phyloP scores from a whole-genome alignment of 2,113 vertebrate species.

The Corythornis cristatus region DNA sequence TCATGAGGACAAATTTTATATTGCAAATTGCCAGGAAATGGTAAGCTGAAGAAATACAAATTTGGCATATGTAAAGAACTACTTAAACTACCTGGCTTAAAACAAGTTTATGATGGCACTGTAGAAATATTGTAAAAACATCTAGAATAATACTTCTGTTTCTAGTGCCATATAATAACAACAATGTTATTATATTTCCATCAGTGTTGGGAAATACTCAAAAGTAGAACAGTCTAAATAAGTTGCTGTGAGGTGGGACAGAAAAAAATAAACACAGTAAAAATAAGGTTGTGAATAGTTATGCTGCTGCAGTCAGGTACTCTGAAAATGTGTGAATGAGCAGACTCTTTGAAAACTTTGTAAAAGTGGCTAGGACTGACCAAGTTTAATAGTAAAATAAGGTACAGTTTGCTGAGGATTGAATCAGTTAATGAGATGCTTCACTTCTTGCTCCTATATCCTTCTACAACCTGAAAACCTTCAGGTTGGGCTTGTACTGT shows the following conservation, averaged over 20 bases:
- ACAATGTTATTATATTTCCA: too few species aligned
- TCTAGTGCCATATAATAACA: background rate
- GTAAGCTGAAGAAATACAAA: background rate
- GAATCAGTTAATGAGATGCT: background rate
- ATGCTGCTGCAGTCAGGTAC: background rate
- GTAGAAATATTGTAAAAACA: background rate
- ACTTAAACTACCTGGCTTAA: background rate
- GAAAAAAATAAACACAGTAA: background rate
- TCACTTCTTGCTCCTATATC: background rate
- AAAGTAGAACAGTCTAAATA: background rate
- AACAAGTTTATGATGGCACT: background rate
- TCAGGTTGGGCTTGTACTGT: background rate
- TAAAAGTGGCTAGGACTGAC: background rate
- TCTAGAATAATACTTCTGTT: background rate
- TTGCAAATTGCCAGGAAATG: background rate
- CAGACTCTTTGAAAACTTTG: background rate
- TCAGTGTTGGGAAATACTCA: background rate
- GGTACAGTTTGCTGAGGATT: background rate
- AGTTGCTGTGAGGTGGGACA: background rate
- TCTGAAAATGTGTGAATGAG: background rate
- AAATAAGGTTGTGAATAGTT: background rate
- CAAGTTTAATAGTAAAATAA: background rate
- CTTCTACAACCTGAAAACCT: background rate
- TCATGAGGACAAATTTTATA: background rate
- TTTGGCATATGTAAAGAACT: background rate